Base-by-base conservation (phyloP, 2,797 vertebrate species). In the Cryptoprocta ferox region DNA sequence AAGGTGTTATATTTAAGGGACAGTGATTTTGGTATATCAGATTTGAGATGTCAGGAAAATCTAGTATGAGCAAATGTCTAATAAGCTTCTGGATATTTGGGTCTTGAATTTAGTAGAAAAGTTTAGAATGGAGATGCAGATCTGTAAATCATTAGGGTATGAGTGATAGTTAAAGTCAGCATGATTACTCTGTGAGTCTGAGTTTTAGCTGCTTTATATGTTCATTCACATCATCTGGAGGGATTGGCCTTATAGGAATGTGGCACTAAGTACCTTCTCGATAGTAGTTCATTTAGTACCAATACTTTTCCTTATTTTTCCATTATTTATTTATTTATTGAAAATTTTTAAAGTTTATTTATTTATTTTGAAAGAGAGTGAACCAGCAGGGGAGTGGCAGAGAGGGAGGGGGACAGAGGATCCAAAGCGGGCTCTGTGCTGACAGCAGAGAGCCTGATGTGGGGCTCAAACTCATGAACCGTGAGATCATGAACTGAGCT, bases 21-120 rank as follows among this genome's bases (percentile, higher is more conserved):
- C 91, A 86, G 86, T 76, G 5, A 86, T 94, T 96, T 96, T 81
- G 56, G 59, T 87, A 16, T 76, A 32, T 75, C 66, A 61, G 16
- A 61, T 90, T 93, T 53, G 90, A 81, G 30, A 39, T 92, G 19
- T 75, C 73, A 80, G 73, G 73, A 81, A 96, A 92, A 92, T 90
- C 65, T 30, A 84, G 42, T n/a, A n/a, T n/a, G 30, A 71, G 42
- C 35, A 94, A 71, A 63, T 84, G 61, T 76, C 28, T 28, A 71
- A 0, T 73, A 50, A 28, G 5, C 30, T 80, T 92, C 75, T 71
- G n/a, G 35, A 39, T 96, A 48, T 95, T 42, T 81, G 68, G 42
- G 53, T 56, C 70, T 94, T 30, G 45, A 80, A 28, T 82, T 87
- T 68, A 50, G 37, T 68, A 80, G 86, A 85, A 90, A 50, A 24